Evolutionary conservation across 2,113 vertebrate genomes (phyloP).

Genomic region (Tragelaphus buxtoni): DNA sequence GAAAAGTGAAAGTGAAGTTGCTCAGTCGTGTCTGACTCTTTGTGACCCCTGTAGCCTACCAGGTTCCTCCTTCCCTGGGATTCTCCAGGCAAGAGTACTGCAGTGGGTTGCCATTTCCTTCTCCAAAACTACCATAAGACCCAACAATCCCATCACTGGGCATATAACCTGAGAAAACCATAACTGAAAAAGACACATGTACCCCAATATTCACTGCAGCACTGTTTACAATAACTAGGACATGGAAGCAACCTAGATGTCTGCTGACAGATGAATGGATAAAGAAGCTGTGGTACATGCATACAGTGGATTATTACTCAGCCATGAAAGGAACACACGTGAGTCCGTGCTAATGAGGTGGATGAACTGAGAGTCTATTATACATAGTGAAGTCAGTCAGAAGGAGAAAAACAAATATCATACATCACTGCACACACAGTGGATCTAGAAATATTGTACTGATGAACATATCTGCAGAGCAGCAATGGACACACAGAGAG

Average conservation of each 20-base stretch:
- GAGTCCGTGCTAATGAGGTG: neutral
- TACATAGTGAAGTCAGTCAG: neutral
- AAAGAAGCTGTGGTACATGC: neutral
- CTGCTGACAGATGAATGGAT: neutral
- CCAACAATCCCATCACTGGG: neutral
- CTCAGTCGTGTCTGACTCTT: too few species aligned
- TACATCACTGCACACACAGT: rapidly evolving
- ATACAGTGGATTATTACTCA: neutral
- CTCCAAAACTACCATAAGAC: neutral
- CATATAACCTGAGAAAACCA: neutral
- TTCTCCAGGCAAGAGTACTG: too few species aligned
- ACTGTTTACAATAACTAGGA: neutral
- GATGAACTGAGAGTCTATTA: neutral
- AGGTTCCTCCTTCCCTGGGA: too few species aligned
- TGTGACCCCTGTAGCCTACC: too few species aligned
- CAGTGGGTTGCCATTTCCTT: too few species aligned
- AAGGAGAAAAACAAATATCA: neutral
- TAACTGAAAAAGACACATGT: neutral
- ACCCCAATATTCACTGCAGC: neutral
- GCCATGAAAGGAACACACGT: neutral
- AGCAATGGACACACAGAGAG: neutral
- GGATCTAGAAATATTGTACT: rapidly evolving
- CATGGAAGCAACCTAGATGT: neutral
- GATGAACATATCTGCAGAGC: neutral
- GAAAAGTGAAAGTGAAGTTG: too few species aligned